Conservation (phyloP, 2,888 invertebrate species). For the Polia nebulosa region DNA sequence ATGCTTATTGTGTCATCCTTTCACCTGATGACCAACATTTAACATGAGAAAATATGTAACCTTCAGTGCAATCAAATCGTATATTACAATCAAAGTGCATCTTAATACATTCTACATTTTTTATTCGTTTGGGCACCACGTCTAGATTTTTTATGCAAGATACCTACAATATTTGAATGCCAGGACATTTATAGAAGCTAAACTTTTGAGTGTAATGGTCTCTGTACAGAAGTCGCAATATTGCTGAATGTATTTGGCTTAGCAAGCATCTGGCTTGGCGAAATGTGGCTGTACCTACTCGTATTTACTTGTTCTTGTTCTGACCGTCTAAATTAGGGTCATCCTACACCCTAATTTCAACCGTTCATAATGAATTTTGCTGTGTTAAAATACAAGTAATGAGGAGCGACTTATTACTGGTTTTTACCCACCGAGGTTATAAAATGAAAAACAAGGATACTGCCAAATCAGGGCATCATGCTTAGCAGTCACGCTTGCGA, state of each 20-base stretch:
- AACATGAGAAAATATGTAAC: conserved; percentile 44
- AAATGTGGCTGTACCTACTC: not conserved
- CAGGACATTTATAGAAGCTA: conserved; percentile 8
- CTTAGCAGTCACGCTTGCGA: not conserved
- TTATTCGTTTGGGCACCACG: conserved; percentile 5
- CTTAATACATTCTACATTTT: conserved; percentile 14
- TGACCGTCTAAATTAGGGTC: not conserved
- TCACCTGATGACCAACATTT: conserved; percentile 43
- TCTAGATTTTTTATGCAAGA: conserved; percentile 11
- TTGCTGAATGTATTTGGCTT: not conserved
- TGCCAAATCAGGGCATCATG: not conserved
- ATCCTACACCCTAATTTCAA: not conserved
- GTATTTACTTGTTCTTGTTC: too few relatives aligned
- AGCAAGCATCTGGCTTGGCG: not conserved
- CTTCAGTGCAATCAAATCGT: conserved; percentile 43
- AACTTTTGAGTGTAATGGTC: conserved; percentile 14
- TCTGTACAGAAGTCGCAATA: not conserved
- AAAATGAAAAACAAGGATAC: not conserved
- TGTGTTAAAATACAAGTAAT: not conserved
- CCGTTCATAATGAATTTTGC: not conserved
- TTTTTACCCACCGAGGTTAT: too few relatives aligned
- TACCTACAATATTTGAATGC: not conserved
- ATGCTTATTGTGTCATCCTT: conserved; percentile 41
- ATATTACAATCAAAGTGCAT: conserved; percentile 40
- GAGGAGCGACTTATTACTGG: not conserved